Conservation (phyloP, 1,140 invertebrate species). For the Idris sp. region DNA sequence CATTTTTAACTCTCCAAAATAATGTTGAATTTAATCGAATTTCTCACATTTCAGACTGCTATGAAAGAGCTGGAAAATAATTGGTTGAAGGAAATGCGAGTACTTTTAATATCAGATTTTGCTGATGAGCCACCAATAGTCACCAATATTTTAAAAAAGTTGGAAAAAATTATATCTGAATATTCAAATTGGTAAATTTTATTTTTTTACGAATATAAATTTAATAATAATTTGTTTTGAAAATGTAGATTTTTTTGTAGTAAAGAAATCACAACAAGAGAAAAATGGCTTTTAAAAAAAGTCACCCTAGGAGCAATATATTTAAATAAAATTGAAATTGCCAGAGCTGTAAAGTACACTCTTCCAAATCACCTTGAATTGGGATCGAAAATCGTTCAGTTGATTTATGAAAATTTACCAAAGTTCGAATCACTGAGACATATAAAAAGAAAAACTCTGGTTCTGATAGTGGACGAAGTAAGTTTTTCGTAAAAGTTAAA, state of each 20-base stretch:
- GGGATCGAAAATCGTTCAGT: slow-evolving; percentile 72
- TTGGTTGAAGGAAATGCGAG: slow-evolving; percentile 82
- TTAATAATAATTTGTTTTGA: background rate
- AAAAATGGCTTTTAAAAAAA: slow-evolving; percentile 78
- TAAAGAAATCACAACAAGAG: slow-evolving; percentile 71
- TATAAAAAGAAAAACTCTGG: slow-evolving; percentile 80
- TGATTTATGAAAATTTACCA: slow-evolving; percentile 65
- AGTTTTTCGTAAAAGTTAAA: slow-evolving; percentile 24
- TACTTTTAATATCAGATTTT: slow-evolving; percentile 80
- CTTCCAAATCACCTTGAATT: slow-evolving; percentile 75
- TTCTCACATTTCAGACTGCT: slow-evolving; percentile 78
- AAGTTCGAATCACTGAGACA: slow-evolving; percentile 70
- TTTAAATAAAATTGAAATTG: slow-evolving; percentile 75
- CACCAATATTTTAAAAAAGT: slow-evolving; percentile 69
- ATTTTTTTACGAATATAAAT: no score
- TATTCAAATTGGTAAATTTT: slow-evolving; percentile 73
- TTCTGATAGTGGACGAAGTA: slow-evolving; percentile 84
- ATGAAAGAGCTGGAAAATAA: slow-evolving; percentile 80
- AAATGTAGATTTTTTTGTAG: slow-evolving; percentile 24
- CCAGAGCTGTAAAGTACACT: slow-evolving; percentile 72
- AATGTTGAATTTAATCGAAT: no score
- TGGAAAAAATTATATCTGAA: slow-evolving; percentile 77
- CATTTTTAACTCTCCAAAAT: no score
- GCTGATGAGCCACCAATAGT: slow-evolving; percentile 69
- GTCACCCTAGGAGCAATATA: slow-evolving; percentile 70